Evolutionary conservation across 2,113 vertebrate genomes (phyloP).

Genomic region (Crotalus tigris): DNA sequence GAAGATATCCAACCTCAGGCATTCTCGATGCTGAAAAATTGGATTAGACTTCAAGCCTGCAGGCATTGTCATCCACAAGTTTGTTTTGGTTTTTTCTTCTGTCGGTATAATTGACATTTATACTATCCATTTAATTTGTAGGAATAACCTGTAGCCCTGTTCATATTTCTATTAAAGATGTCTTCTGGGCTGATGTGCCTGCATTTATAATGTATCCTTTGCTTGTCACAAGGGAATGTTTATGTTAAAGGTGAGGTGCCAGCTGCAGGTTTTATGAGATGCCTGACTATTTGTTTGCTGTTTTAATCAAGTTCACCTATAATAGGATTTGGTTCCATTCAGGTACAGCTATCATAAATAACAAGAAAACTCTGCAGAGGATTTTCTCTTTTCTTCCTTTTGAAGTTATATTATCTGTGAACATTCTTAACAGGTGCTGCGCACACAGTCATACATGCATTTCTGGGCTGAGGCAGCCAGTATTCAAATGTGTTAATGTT

Average conservation of each 20-base stretch:
- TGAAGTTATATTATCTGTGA: neutral
- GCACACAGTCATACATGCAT: neutral
- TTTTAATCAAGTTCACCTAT: slow-evolving; percentile 30
- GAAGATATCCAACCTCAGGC: neutral
- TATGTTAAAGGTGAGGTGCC: neutral
- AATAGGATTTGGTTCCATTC: slow-evolving; percentile 10
- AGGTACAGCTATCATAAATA: slow-evolving; percentile 8
- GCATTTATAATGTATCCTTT: neutral
- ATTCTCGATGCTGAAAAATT: neutral
- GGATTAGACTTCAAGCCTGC: neutral
- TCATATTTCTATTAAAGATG: neutral
- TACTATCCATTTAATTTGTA: neutral
- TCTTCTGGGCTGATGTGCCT: neutral
- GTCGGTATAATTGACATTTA: neutral
- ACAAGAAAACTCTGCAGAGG: neutral
- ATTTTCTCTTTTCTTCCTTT: neutral
- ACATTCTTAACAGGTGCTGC: neutral
- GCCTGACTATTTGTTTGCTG: slow-evolving; percentile 5
- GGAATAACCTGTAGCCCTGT: neutral
- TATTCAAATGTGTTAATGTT: neutral
- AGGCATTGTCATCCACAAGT: neutral
- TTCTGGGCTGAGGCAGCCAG: neutral
- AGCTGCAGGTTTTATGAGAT: neutral
- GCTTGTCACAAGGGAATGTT: neutral
- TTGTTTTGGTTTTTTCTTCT: neutral